phyloP scores from a whole-genome alignment of 2,888 invertebrate species.

The Aphodius sticticus region DNA sequence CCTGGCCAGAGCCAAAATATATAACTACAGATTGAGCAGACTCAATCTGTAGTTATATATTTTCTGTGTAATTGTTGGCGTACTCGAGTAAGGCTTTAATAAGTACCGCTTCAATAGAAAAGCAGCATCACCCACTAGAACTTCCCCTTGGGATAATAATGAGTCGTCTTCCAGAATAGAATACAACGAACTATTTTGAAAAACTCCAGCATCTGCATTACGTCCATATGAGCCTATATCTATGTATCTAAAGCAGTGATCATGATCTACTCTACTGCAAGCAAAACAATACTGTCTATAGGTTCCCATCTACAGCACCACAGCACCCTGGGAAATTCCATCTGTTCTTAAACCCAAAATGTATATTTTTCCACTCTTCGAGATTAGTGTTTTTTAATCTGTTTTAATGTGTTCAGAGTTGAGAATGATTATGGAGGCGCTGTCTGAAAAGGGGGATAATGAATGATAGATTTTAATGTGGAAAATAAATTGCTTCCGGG shows the following conservation, averaged over 20 bases:
- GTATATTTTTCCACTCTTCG: conserved; percentile 39
- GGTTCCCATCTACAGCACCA: conserved; percentile 28
- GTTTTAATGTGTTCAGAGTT: too few species aligned
- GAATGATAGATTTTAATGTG: too few species aligned
- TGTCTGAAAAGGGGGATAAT: too few species aligned
- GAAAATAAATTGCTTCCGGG: too few species aligned
- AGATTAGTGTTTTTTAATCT: neutral
- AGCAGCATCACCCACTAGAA: conserved; percentile 21
- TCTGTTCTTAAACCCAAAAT: conserved; percentile 27
- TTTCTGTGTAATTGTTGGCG: conserved; percentile 5
- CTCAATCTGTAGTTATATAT: conserved; percentile 12
- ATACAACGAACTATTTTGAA: conserved; percentile 18
- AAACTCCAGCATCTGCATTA: conserved; percentile 25
- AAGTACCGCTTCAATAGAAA: conserved; percentile 26
- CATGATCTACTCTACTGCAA: neutral
- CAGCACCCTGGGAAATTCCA: conserved; percentile 28
- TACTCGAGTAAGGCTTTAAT: conserved; percentile 26
- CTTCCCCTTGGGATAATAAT: conserved; percentile 14
- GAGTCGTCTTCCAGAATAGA: conserved; percentile 21
- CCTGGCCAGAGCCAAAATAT: too few species aligned
- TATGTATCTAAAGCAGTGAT: neutral
- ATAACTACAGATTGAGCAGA: too few species aligned
- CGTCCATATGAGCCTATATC: conserved; percentile 27
- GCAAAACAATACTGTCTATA: neutral
- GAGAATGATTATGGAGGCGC: too few species aligned